These are phyloP conservation scores for Bos indicus DNA, from an alignment of 2,113 vertebrate genomes.

Conservation along the genomic window DNA sequence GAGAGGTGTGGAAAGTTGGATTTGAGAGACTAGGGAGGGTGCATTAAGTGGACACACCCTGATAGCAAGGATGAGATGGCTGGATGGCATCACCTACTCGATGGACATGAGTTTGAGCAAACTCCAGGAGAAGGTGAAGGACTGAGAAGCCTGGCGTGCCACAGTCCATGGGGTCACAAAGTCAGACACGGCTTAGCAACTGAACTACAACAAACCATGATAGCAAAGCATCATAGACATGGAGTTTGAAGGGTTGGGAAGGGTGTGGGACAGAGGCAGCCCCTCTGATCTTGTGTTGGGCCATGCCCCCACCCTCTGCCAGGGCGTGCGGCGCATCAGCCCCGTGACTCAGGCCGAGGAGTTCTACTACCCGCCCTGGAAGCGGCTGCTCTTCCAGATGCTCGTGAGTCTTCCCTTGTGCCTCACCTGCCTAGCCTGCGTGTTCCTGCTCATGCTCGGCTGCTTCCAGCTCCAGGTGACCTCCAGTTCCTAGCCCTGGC, in stretches of 20 bases:
- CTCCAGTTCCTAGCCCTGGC: no score
- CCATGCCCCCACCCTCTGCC: accelerated
- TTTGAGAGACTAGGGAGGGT: neutral
- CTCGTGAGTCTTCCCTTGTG: conserved; percentile 95
- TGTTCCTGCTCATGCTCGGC: conserved; percentile 96
- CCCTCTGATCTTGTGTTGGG: neutral
- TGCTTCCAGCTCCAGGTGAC: conserved; percentile 97
- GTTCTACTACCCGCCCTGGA: conserved; percentile 95
- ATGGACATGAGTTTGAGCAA: neutral
- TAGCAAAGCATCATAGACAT: neutral
- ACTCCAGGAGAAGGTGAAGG: neutral
- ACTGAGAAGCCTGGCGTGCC: neutral
- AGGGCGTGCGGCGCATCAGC: conserved; percentile 94
- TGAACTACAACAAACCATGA: neutral
- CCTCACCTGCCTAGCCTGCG: conserved; percentile 90
- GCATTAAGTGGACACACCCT: accelerated
- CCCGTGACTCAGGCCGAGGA: conserved; percentile 94
- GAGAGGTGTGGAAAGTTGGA: neutral
- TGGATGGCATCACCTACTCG: neutral
- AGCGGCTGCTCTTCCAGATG: conserved; percentile 92
- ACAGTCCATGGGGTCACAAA: neutral
- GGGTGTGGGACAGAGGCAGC: neutral
- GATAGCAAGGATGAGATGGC: neutral
- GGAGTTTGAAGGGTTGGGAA: neutral
- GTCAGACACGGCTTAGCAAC: neutral